Evolutionary conservation across 2,888 invertebrate genomes (phyloP), one percentile per base, ranked within the genome.

Genomic region (Lycaena phlaeas): DNA sequence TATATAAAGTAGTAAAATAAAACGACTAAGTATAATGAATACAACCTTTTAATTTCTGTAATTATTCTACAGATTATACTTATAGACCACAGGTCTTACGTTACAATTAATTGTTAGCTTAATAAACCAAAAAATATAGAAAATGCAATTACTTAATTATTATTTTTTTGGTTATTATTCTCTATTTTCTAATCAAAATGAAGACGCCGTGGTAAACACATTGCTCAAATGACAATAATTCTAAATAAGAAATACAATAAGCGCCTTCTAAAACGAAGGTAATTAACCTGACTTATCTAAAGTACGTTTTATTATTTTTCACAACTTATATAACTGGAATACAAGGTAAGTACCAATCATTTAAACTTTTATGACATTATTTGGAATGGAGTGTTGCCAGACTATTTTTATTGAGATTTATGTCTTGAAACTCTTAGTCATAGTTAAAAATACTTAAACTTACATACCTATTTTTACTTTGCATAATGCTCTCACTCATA

Each of bases 221-320:
- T 37, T 41, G 25, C 15, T 27, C 10, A 42, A 44, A 40, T 54
- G 54, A 54, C 38, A 42, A 43, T 48, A 42, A 28, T 36, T 30
- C 44, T 49, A 45, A 43, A 38, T 38, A 41, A 57, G 49, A 56
- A 50, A 53, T 49, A 51, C 49, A 48, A 53, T 56, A 52, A 38
- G 37, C 39, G 50, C 75, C 76, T 77, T 77, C 76, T 76, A 77
- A 72, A 76, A 76, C 75, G 76, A 77, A 77, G 76, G 73, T 43
- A 55, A 44, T 12, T 27, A 12, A 39, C 36, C 44, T 45, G 44
- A 30, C 14, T 22, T 30, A 44, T 36, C 38, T 41, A 43, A 43
- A 40, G 36, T 42, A 43, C 28, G 27, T 27, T 37, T 43, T 43
- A 17, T 28, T 39, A n/a, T 30, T 30, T 34, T 34, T 34, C 27